Evolutionary conservation across 64 coral and sea anemone genomes (phyloP).

Genomic region (Acropora tenuis): DNA sequence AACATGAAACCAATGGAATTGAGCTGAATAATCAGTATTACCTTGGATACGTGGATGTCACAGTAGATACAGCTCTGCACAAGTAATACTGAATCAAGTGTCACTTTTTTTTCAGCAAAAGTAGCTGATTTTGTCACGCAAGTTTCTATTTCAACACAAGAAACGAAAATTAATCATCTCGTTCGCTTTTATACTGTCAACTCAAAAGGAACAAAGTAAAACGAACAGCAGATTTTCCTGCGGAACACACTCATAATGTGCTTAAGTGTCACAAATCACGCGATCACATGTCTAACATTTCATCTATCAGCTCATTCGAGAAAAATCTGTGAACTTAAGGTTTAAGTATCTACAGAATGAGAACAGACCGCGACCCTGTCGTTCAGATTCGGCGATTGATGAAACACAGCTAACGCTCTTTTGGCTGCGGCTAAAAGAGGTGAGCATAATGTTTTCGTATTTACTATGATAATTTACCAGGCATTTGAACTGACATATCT

Average conservation of each 20-base stretch:
- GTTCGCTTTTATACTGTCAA: not conserved
- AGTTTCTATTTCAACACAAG: not conserved
- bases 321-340: not conserved
- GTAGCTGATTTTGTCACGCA: not conserved
- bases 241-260: not conserved
- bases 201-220: not conserved
- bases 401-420: no score
- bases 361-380: no score
- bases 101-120: not conserved
- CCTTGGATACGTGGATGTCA: no score
- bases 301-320: not conserved
- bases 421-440: not conserved
- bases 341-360: no score
- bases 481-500: not conserved
- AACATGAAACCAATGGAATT: no score
- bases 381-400: no score
- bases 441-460: not conserved
- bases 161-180: not conserved
- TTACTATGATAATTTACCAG: not conserved
- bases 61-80: no score
- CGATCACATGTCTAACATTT: not conserved
- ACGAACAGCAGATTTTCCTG: not conserved
- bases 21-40: no score
- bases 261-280: not conserved
- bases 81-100: not conserved